A percentile compares a stretch with the other conserved stretches of the same genome.
Conservation (phyloP, 1,140 invertebrate species). For the Drosophila equinoxialis region DNA sequence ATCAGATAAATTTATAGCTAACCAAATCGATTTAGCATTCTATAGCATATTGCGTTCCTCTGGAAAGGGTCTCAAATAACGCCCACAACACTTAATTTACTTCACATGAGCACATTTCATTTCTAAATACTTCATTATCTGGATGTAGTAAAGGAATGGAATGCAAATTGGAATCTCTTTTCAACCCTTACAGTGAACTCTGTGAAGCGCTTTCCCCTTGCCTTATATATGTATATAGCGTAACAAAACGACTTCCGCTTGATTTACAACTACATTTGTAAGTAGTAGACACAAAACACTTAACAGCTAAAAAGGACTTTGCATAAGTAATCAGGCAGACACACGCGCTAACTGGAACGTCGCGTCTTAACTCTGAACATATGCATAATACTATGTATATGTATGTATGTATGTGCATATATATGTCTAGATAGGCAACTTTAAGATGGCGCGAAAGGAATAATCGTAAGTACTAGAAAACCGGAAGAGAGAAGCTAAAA, state of each 20-base stretch:
- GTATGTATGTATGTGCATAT: too few species aligned
- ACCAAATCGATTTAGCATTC: neutral
- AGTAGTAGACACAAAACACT: conserved; percentile 75
- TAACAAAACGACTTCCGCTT: conserved; percentile 46
- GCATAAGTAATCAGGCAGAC: conserved; percentile 63
- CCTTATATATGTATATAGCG: neutral
- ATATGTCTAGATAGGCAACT: conserved; percentile 15
- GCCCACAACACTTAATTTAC: neutral
- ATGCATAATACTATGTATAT: conserved; percentile 23
- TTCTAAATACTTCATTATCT: conserved; percentile 8
- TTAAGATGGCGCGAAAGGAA: conserved; percentile 37
- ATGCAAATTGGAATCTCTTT: conserved; percentile 56
- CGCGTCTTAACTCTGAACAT: conserved; percentile 25
- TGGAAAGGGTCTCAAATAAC: neutral
- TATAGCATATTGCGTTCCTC: neutral
- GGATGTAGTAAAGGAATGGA: conserved; percentile 39
- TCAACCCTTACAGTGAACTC: conserved; percentile 47
- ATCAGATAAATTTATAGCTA: neutral
- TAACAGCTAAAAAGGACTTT: conserved; percentile 78
- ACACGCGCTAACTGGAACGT: conserved; percentile 40
- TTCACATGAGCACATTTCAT: conserved; percentile 1
- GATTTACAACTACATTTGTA: conserved; percentile 75
- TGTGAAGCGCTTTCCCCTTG: conserved; percentile 6
- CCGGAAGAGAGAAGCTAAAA: conserved; percentile 42
- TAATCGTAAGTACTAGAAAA: conserved; percentile 2